Evolutionary conservation across 2,797 vertebrate species (phyloP), one percentile per base, ranked within the genome.

Genomic region (Squalus acanthias): DNA sequence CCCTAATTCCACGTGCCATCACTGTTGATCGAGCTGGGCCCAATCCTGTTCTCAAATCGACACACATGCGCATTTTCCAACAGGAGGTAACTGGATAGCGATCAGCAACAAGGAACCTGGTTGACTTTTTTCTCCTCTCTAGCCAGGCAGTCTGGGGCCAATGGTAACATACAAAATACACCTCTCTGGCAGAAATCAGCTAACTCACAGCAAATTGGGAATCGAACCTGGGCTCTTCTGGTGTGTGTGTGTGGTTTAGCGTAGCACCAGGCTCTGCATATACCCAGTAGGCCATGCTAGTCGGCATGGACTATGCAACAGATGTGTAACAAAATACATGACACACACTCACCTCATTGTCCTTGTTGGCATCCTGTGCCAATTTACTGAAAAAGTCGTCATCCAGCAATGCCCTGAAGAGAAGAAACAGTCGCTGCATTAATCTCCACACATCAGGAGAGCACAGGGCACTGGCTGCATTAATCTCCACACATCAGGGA

Each of bases 371-470:
- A 95, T 98, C 97, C 69, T 97, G 97, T n/a, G 97, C 97, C 57
- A 98, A 96, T 96, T 97, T 97, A 96, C 97, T 98, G 97, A 98
- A 98, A 97, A 98, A 97, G n/a, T 97, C 97, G 39, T 98, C 97
- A 76, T 98, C 97, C 94, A 97, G 97, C 92, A 98, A 96, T 24
- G 98, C 98, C 96, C 99, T 99, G 97, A 96, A 95, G 39, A 96
- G 0, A 96, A 97, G 0, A 0, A 63, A 76, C 46, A 53, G 17
- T 92, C 53, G 1, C n/a, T 65, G 89, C 60, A 92, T 20, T 92
- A 65, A 60, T 63, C 60, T 65, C 63, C 3, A 60, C 12, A n/a
- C 9, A 63, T 57, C 29, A 63, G 3, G 57, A 33, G 57, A 63
- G 57, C 26, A 7, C 57, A 63, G 33, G 4, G 26, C 3, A 33